phyloP scores from a whole-genome alignment of 2,888 invertebrate species.

The Caenorhabditis sp. region DNA sequence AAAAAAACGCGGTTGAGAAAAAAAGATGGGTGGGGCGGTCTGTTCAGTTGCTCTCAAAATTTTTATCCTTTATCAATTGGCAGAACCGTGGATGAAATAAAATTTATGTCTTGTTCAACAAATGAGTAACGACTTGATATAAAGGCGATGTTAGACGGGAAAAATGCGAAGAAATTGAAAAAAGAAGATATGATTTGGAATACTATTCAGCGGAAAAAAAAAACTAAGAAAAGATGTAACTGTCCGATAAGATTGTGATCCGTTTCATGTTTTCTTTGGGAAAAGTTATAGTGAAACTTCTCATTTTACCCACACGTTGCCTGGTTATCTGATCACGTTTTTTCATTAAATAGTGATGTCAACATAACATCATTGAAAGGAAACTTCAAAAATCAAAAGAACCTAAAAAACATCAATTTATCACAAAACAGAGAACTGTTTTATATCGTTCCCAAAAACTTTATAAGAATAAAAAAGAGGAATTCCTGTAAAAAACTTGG shows the following conservation, averaged over 20 bases:
- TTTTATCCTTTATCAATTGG: not conserved
- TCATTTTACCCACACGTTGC: no score
- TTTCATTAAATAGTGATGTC: no score
- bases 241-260: not conserved
- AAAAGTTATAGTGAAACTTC: no score
- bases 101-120: not conserved
- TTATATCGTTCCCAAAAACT: no score
- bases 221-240: not conserved
- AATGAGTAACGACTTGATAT: not conserved
- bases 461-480: no score
- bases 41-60: not conserved
- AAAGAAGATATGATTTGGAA: not conserved
- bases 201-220: not conserved
- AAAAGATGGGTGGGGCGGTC: no score
- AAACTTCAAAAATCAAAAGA: no score
- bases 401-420: no score
- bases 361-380: no score
- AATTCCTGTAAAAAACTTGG: no score
- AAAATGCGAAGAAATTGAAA: not conserved
- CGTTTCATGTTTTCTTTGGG: not conserved
- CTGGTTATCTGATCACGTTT: no score
- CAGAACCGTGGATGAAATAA: not conserved
- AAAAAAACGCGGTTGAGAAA: not conserved
- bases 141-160: not conserved
- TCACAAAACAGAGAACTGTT: no score